Base-by-base conservation (phyloP, 1,140 invertebrate species). In the Apocrypta bakeri region DNA sequence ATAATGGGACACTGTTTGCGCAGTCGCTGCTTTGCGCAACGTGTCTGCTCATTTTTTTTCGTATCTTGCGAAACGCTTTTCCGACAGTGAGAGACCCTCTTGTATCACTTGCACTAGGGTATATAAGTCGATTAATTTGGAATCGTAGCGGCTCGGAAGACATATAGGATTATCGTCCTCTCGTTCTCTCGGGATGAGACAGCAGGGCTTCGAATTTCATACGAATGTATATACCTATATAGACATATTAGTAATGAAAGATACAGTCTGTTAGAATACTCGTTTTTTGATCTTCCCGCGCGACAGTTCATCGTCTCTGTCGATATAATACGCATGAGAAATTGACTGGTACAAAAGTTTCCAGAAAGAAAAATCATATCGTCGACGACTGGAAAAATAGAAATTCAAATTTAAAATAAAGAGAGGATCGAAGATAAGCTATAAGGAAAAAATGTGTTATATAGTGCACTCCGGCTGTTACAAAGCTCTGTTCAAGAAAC, bases 1-100 rank as follows among this genome's bases (percentile, higher is more conserved):
- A 87, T 88, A 87, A 88, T 88, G 87, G 84, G 79, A 84, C 84
- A 74, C 79, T 87, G 84, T 85, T 82, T 83, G 81, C 71, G 73
- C 31, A 69, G 61, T 68, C 76, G 76, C 61, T 75, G 56, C 63
- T 68, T 78, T 78, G 33, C 42, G 33, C 71, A 24, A 42, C 37
- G 37, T 8, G 68, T 21, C 63, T 29, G 9, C 71, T 37, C 71
- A 9, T 2, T 37, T 73, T 37, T 24, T 42, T 24, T 42, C 71
- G 33, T 25, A 12, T 71, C 64, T 25, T 56, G 48, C 48, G 48
- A 56, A 56, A 56, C 48, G 48, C 48, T 56, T 56, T 56, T 56
- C 48, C 48, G 17, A 4, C 48, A 21, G 0, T 21, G 17, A 17
- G 1, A 48, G 21, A n/a, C 21, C 48, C 48, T 56, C 48, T n/a